These are phyloP conservation scores for Heterochromis multidens DNA, from an alignment of 2,113 vertebrate genomes.

Conservation along the genomic window DNA sequence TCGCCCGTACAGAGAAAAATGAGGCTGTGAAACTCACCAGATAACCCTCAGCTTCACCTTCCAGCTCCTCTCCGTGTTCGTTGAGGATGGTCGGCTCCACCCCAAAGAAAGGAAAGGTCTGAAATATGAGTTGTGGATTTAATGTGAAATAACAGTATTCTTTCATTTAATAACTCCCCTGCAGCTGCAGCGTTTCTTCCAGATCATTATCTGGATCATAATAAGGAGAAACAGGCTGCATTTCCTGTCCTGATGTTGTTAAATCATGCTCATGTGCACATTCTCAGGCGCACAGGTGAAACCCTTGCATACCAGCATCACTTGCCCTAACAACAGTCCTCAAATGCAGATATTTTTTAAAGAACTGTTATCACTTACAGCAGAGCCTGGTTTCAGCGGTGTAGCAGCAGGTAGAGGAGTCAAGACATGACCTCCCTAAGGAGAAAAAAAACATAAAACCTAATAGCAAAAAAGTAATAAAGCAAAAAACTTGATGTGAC, in stretches of 20 bases:
- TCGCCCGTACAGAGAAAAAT: not conserved
- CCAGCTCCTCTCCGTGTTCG: constrained; percentile 79
- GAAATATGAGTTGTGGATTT: constrained; percentile 12
- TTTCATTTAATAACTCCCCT: not conserved
- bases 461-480: not conserved
- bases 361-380: constrained; percentile 66
- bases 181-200: not conserved
- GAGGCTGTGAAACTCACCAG: constrained; percentile 64
- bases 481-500: not conserved
- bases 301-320: not conserved
- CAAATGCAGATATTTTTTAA: not conserved
- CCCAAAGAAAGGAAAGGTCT: constrained; percentile 83
- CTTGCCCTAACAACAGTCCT: not conserved
- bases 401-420: constrained; percentile 81
- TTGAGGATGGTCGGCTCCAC: constrained; percentile 78
- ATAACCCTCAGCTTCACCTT: constrained; percentile 81
- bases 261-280: not conserved
- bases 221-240: not conserved
- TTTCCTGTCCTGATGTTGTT: not conserved
- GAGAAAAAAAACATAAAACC: not conserved
- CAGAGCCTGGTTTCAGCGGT: constrained; percentile 80
- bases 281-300: not conserved
- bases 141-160: not conserved
- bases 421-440: constrained; percentile 80
- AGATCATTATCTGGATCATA: not conserved